Percentiles rank a stretch among this genome's conserved stretches.
Evolutionary conservation across 2,888 invertebrate genomes (phyloP).

Genomic region (Slavum lentiscoides): DNA sequence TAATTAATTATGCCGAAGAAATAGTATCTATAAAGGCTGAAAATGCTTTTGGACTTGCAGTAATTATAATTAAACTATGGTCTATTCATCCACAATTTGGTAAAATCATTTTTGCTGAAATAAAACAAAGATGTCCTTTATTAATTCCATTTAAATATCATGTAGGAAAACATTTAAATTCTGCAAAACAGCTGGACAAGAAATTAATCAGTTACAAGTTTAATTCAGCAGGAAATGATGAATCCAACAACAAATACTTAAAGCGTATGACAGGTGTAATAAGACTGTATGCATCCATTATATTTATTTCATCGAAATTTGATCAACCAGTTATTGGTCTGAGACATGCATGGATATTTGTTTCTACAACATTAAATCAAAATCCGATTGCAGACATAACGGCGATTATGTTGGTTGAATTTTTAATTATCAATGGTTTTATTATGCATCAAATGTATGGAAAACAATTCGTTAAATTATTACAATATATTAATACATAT

Average conservation of each 20-base stretch:
- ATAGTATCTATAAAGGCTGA: slow-evolving; percentile 82
- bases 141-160: slow-evolving; percentile 79
- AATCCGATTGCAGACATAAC: slow-evolving; percentile 60
- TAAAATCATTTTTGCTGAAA: slow-evolving; percentile 75
- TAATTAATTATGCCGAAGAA: slow-evolving; percentile 74
- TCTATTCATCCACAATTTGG: slow-evolving; percentile 80
- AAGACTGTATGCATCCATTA: slow-evolving; percentile 77
- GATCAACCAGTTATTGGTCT: slow-evolving; percentile 59
- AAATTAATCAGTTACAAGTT: slow-evolving; percentile 68
- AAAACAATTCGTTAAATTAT: slow-evolving; percentile 78
- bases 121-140: slow-evolving; percentile 80
- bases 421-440: slow-evolving; percentile 79
- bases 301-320: slow-evolving; percentile 64
- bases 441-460: slow-evolving; percentile 72
- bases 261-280: slow-evolving; percentile 86
- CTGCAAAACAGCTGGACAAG: slow-evolving; percentile 66
- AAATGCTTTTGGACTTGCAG: slow-evolving; percentile 82
- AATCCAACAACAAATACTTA: slow-evolving; percentile 81
- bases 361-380: slow-evolving; percentile 41
- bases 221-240: slow-evolving; percentile 69
- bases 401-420: slow-evolving; percentile 78
- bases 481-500: slow-evolving; percentile 68
- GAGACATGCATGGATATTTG: slow-evolving; percentile 43
- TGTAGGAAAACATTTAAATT: slow-evolving; percentile 67
- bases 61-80: slow-evolving; percentile 79